Conservation (phyloP, 1,140 invertebrate species). For the Drosophila paulistorum region DNA sequence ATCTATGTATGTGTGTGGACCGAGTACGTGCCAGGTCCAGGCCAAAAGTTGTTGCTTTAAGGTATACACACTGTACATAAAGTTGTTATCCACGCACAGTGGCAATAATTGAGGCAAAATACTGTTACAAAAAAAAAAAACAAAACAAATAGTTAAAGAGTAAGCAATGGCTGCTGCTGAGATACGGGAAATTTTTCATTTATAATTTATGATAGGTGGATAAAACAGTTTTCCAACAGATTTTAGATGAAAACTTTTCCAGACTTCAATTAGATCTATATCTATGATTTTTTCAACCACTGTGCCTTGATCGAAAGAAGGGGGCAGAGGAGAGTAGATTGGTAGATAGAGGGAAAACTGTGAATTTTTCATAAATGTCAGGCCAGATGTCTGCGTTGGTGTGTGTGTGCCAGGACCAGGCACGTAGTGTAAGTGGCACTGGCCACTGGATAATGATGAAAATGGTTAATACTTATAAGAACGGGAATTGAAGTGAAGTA, state of each 20-base stretch:
- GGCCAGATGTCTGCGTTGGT: slow-evolving; percentile 27
- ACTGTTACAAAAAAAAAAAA: too few species aligned
- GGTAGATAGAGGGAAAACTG: neutral
- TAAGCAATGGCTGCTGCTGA: too few species aligned
- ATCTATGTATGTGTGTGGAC: too few species aligned
- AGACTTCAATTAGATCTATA: too few species aligned
- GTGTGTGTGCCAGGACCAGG: slow-evolving; percentile 2
- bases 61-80: neutral
- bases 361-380: slow-evolving; percentile 48
- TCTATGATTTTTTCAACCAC: too few species aligned
- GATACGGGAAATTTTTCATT: too few species aligned
- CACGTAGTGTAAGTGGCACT: slow-evolving; percentile 32
- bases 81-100: neutral
- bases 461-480: slow-evolving; percentile 55
- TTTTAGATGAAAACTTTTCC: too few species aligned
- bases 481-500: slow-evolving; percentile 14
- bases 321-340: neutral
- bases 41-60: slow-evolving; percentile 7
- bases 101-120: too few species aligned
- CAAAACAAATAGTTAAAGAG: too few species aligned
- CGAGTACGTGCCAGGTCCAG: too few species aligned
- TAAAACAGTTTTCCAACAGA: too few species aligned
- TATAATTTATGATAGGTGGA: too few species aligned
- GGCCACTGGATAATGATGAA: slow-evolving; percentile 51
- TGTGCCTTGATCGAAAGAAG: neutral